Evolutionary conservation across 2,888 invertebrate species (phyloP), one percentile per base, ranked within the genome.

Genomic region (Busseola fusca): DNA sequence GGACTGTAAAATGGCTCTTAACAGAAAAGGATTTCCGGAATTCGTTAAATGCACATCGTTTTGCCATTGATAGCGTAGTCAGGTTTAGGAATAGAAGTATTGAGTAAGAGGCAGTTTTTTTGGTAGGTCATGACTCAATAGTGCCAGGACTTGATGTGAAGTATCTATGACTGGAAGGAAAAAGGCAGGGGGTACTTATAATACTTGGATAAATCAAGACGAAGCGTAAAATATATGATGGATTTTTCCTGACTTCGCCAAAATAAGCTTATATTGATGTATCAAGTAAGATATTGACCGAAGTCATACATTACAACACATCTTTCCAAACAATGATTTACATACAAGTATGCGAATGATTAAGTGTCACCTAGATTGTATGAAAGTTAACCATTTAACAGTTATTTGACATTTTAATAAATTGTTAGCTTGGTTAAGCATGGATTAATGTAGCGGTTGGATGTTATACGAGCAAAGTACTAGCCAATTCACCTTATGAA

Each of bases 401-500:
- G 2, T 10, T 30, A 65, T 12, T 6, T 21, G 48, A 54, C 7
- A 68, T 54, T 45, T 54, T 21, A n/a, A 57, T 30, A 9, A 64
- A 57, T 6, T 14, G 1, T 25, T 62, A 42, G 58, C 18, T 40
- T 48, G 1, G 16, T 27, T 56, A 69, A 48, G 30, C 6, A 78
- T 54, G 18, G 7, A 54, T 74, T 37, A 25, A 34, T 45, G 25
- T 54, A 7, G 12, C 9, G 16, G 3, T 60, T 37, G 14, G 40
- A 64, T 64, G 50, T 37, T 42, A 56, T 25, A 42, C 64, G 27
- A 76, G 64, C 75, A 64, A 78, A 78, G 42, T 50, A 52, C 56
- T 65, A 76, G 76, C 79, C 42, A 73, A 78, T 56, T 64, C 57
- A 72, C 54, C 59, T 78, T 75, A 78, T 14, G 42, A 30, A 56